phyloP scores from a whole-genome alignment of 2,888 invertebrate species.

The Amiota minor region DNA sequence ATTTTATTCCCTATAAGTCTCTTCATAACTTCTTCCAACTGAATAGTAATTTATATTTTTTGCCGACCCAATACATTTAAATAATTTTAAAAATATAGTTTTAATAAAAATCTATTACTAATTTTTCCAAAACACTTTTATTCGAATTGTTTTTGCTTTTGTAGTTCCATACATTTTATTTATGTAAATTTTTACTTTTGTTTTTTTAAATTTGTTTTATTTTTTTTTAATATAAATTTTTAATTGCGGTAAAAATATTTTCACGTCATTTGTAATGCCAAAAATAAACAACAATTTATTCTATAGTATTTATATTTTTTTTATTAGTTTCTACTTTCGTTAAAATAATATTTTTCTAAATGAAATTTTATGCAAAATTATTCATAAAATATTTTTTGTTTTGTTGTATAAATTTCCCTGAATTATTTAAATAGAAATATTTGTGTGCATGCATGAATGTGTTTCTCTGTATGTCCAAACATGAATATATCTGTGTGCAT shows the following conservation, averaged over 20 bases:
- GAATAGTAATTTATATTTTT: no score
- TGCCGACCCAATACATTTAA: no score
- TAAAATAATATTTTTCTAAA: neutral
- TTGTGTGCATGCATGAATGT: neutral
- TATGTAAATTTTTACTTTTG: conserved; percentile 9
- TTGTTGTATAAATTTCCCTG: neutral
- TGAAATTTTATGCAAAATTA: neutral
- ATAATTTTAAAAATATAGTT: no score
- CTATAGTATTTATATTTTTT: conserved; percentile 35
- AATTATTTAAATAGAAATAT: neutral
- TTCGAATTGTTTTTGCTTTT: no score
- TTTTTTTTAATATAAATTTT: conserved; percentile 23
- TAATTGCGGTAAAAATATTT: conserved; percentile 15
- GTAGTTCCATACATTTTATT: neutral
- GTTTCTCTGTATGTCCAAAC: conserved; percentile 3
- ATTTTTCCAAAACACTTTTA: no score
- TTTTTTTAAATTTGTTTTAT: neutral
- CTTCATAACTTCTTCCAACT: no score
- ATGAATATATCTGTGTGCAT: neutral
- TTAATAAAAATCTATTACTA: no score
- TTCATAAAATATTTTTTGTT: neutral
- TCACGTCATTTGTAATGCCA: conserved; percentile 53
- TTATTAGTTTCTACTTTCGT: conserved; percentile 7
- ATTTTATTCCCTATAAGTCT: no score
- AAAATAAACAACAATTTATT: conserved; percentile 45